Percentiles rank a stretch among this genome's conserved stretches.
phyloP scores from a whole-genome alignment of 1,140 invertebrate species.

The Pseudomyrmex cubaensis region DNA sequence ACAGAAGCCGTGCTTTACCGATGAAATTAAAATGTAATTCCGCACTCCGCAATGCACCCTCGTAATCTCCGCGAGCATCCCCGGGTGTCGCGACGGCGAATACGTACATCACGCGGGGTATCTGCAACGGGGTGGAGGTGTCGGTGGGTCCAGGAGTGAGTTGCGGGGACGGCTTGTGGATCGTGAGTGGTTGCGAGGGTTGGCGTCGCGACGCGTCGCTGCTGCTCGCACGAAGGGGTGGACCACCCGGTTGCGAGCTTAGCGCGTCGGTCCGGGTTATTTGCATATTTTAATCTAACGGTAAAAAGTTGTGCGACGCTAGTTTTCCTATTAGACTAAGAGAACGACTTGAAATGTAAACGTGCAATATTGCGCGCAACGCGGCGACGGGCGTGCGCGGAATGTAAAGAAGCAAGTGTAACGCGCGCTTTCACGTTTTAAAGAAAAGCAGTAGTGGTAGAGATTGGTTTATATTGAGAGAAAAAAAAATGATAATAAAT shows the following conservation, averaged over 20 bases:
- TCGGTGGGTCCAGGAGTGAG: slow-evolving; percentile 15
- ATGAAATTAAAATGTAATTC: slow-evolving; percentile 77
- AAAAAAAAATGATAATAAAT: background rate
- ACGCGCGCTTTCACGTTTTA: slow-evolving; percentile 2
- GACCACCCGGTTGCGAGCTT: slow-evolving; percentile 56
- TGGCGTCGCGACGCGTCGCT: slow-evolving; percentile 27
- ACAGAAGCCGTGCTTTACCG: slow-evolving; percentile 59
- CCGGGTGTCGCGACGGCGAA: slow-evolving; percentile 54
- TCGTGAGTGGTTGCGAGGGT: slow-evolving; percentile 49
- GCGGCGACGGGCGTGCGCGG: background rate
- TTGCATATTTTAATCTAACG: slow-evolving; percentile 76
- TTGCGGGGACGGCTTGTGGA: slow-evolving; percentile 50
- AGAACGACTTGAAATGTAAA: slow-evolving; percentile 19
- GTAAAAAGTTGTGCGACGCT: slow-evolving; percentile 66
- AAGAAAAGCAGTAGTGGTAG: background rate
- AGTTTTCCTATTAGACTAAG: slow-evolving; percentile 65
- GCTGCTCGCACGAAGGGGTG: slow-evolving; percentile 1
- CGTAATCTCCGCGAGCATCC: slow-evolving; percentile 69
- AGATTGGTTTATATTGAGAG: no score
- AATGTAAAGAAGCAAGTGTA: slow-evolving; percentile 32
- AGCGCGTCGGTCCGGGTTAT: slow-evolving; percentile 62
- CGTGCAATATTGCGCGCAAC: slow-evolving; percentile 26
- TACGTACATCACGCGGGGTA: slow-evolving; percentile 56
- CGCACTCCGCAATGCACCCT: slow-evolving; percentile 58
- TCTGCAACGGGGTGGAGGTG: background rate